Evolutionary conservation across 2,113 vertebrate species (phyloP).

Genomic region (Scopus umbretta): DNA sequence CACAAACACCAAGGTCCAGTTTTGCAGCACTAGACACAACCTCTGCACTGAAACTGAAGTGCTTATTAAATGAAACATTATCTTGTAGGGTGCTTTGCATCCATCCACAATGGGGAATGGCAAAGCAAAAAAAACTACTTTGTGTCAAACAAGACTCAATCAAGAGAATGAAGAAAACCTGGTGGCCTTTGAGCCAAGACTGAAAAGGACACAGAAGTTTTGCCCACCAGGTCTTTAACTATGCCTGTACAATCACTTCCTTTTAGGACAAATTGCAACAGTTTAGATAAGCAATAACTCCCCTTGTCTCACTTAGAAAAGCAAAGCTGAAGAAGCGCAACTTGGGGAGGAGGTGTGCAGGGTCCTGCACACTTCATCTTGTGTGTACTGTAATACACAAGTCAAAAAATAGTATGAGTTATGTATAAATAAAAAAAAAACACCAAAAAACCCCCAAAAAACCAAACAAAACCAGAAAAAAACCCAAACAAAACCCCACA

Average conservation of each 20-base stretch:
- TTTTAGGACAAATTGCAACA: neutral
- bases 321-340: neutral
- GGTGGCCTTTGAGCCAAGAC: neutral
- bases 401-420: neutral
- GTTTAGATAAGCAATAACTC: neutral
- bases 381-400: accelerated
- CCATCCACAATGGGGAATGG: neutral
- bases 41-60: neutral
- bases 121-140: neutral
- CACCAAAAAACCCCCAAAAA: neutral
- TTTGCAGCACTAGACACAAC: neutral
- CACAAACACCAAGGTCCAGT: neutral
- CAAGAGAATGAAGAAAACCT: neutral
- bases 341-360: neutral
- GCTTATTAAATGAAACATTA: neutral
- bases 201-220: neutral
- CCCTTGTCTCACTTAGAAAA: neutral
- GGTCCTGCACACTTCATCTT: neutral
- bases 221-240: neutral
- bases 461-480: neutral
- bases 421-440: neutral
- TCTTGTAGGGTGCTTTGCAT: neutral
- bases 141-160: neutral
- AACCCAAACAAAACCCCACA: neutral
- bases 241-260: neutral